Percentiles rank a stretch among this genome's conserved stretches.
Conservation (phyloP, 2,113 vertebrate genomes). For the Tursiops truncatus region DNA sequence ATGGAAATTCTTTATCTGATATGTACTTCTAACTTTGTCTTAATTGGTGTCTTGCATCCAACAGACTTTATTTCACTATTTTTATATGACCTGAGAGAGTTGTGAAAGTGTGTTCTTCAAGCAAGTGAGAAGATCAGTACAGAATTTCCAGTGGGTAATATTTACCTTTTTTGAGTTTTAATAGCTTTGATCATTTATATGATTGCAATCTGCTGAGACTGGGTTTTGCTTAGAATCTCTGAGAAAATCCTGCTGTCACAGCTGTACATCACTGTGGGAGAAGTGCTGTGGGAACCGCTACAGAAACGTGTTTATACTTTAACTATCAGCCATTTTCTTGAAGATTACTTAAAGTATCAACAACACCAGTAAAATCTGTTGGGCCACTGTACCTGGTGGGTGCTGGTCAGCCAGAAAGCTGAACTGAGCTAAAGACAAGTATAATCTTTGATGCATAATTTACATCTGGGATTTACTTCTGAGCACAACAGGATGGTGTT, state of each 20-base stretch:
- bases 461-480: conserved; percentile 6
- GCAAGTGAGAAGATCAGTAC: background rate
- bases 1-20: background rate
- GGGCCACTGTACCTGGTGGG: background rate
- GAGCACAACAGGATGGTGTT: background rate
- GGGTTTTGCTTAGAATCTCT: conserved; percentile 10
- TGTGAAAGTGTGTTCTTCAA: background rate
- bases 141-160: background rate
- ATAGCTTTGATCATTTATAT: background rate
- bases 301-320: background rate
- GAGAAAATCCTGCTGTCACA: background rate
- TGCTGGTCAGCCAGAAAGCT: background rate
- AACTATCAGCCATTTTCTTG: background rate
- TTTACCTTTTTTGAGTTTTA: background rate
- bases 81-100: background rate
- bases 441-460: background rate
- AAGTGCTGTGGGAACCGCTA: background rate
- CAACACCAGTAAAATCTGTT: background rate
- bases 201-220: background rate
- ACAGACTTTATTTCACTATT: background rate
- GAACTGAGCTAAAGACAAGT: background rate
- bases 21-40: background rate
- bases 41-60: background rate
- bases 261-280: background rate
- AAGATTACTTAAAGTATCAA: background rate